Evolutionary conservation across 2,797 vertebrate species (phyloP), one percentile per base, ranked within the genome.

Genomic region (Hafferia zeledoni): DNA sequence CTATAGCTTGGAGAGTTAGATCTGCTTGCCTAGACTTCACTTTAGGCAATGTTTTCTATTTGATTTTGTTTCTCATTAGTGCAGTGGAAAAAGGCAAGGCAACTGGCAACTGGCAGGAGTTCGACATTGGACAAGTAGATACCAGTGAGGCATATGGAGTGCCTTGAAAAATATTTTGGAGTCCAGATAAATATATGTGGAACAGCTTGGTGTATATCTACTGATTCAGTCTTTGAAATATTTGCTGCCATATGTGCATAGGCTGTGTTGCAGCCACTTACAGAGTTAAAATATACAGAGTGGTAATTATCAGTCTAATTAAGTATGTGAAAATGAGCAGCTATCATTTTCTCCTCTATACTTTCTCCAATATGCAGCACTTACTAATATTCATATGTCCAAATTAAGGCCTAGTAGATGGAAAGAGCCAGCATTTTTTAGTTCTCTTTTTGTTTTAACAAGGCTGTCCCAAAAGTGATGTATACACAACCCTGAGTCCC

Each of bases 251-350:
- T 60, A 41, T 64, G 60, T 10, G 4, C 65, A 50, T n/a, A 82
- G 72, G 49, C 25, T 86, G 4, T 30, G 59, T 67, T 86, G 63
- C 41, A 43, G 41, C 17, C 39, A 82, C 14, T 94, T 80, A 82
- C 47, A 50, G 70, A 68, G 30, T 76, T 93, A 91, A 91, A 93
- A 55, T 39, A 33, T 35, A 69, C 47, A 61, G 41, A 57, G 71
- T 57, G 30, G 53, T 93, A 94, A 96, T 96, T 94, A 94, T 60
- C 33, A 43, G 47, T 71, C 63, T 96, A 94, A 94, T 87, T 93
- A 94, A 81, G 61, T 55, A 71, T 13, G 60, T 87, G 83, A 78
- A 95, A 94, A 94, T 55, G 46, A 94, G 55, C 59, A 96, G 56
- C 60, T 83, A 84, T 94, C 60, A 70, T 96, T 94, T 93, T 95